A percentile compares a stretch with the other conserved stretches of the same genome.
Conservation (phyloP, 1,140 invertebrate species). For the Parasteatoda tepidariorum region DNA sequence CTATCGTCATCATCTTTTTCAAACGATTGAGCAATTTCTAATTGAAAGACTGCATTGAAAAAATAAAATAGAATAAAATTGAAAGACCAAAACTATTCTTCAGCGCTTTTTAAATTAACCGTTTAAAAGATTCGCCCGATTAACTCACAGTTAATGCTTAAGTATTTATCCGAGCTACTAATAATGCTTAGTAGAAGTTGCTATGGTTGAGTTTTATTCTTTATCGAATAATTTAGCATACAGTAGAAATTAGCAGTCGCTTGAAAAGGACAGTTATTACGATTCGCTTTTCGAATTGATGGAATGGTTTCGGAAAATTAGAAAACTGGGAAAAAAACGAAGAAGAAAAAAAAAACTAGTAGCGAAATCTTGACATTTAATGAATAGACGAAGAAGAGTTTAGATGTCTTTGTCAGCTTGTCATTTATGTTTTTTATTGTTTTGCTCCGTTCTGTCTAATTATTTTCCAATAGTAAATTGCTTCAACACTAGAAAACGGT, state of each 20-base stretch:
- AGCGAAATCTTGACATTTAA: too few species aligned
- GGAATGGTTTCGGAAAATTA: not conserved
- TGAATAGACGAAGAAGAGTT: too few species aligned
- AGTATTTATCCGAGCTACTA: not conserved
- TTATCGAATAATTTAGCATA: not conserved
- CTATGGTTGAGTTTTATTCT: not conserved
- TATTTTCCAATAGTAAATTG: not conserved
- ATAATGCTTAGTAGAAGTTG: not conserved
- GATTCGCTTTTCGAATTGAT: not conserved
- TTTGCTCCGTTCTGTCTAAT: too few species aligned
- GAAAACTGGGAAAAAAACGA: not conserved
- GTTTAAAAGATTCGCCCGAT: slow-evolving; percentile 8
- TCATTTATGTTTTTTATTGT: too few species aligned
- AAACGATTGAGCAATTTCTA: not conserved
- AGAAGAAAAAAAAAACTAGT: too few species aligned
- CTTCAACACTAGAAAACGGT: too few species aligned
- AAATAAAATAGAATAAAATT: not conserved
- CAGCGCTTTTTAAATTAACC: not conserved
- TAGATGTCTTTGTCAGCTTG: too few species aligned
- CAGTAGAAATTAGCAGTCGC: not conserved
- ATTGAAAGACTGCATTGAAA: not conserved
- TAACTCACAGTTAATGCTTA: not conserved
- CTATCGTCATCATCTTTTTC: not conserved
- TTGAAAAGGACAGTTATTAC: slow-evolving; percentile 12
- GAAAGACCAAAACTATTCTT: not conserved